Base-by-base conservation (phyloP, 2,797 vertebrate genomes). In the Chaunax sp. region DNA sequence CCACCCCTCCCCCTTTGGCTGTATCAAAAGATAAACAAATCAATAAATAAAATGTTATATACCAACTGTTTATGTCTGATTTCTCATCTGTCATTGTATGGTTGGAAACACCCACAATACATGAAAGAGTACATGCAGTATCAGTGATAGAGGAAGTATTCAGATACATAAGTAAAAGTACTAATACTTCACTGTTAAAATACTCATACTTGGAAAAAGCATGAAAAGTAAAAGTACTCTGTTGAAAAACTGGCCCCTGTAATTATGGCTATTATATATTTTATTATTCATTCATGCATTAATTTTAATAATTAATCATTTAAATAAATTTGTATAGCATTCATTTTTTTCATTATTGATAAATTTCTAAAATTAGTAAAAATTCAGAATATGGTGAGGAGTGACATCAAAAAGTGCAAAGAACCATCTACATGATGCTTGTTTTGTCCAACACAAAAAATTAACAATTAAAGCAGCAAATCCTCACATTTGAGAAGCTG, bases 1-100 rank as follows among this genome's bases (percentile, higher is more conserved):
- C 67, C n/a, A 22, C 19, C 72, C 66, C 56, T 64, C n/a, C 70
- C 57, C 77, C 46, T 89, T 85, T 89, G 87, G 87, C 89, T 93
- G 91, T 92, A 92, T 89, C 82, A 85, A 90, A 88, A 83, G 47
- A 84, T 68, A 70, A 69, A 84, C 44, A 81, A 85, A n/a, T n/a
- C n/a, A 87, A 87, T 68, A 85, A 62, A 74, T 72, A 65, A 86
- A 85, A 64, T 74, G 64, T 69, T 75, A 44, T 80, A 75, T 74
- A 68, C 41, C 49, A 51, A 75, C 40, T 20, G 3, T 20, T 46
- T 68, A 40, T 68, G 18, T 41, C n/a, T 59, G 5, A 16, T 67
- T 65, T 59, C 6, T 43, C 2, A 10, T 1, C 9, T 47, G 14
- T 45, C 33, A 40, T 16, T 9, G 7, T n/a, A 52, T 6, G 19